Percentiles rank a stretch among this genome's conserved stretches.
These are phyloP conservation scores for Machimus atricapillus DNA, from an alignment of 2,888 invertebrate species.

Conservation along the genomic window DNA sequence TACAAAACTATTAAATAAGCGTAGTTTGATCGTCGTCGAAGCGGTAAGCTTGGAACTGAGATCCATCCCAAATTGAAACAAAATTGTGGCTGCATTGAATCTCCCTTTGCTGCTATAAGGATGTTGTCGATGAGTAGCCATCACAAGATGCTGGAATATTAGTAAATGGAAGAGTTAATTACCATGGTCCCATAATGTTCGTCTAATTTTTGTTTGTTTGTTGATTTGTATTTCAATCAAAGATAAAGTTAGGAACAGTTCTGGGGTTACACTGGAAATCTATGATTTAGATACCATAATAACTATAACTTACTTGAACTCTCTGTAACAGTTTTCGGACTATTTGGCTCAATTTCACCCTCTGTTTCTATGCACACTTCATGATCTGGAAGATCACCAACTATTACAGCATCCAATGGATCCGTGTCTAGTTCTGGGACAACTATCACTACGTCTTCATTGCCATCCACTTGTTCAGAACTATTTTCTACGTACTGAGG, in stretches of 20 bases:
- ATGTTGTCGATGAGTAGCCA: slow-evolving; percentile 76
- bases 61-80: slow-evolving; percentile 53
- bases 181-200: not conserved
- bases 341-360: slow-evolving; percentile 63
- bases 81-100: slow-evolving; percentile 52
- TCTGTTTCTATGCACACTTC: slow-evolving; percentile 52
- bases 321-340: slow-evolving; percentile 68
- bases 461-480: slow-evolving; percentile 52
- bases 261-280: not conserved
- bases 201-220: not conserved
- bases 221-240: not conserved
- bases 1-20: slow-evolving; percentile 48
- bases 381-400: slow-evolving; percentile 51
- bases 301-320: slow-evolving; percentile 67
- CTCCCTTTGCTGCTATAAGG: slow-evolving; percentile 66
- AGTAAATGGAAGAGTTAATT: slow-evolving; percentile 44
- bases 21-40: slow-evolving; percentile 52
- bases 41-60: slow-evolving; percentile 51
- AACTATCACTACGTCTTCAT: slow-evolving; percentile 65
- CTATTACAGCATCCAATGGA: slow-evolving; percentile 52
- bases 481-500: slow-evolving; percentile 57
- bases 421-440: slow-evolving; percentile 63
- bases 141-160: slow-evolving; percentile 73
- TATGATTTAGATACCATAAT: not conserved
- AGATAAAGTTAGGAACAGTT: not conserved